Evolutionary conservation across 2,888 invertebrate species (phyloP).

Genomic region (Meiosimyza decipiens): DNA sequence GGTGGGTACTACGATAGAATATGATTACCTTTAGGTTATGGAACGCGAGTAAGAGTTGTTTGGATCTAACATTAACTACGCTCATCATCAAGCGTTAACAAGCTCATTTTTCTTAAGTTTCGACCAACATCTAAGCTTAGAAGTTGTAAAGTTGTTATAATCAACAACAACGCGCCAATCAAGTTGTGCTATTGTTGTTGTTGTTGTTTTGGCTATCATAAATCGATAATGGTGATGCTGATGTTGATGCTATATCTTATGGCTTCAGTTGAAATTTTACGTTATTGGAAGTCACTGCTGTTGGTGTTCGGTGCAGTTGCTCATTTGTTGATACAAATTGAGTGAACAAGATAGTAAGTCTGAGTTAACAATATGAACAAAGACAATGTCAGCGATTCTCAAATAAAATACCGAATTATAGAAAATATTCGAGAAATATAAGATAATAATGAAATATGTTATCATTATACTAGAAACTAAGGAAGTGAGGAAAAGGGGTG

Average conservation of each 20-base stretch:
- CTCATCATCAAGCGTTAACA: constrained; percentile 62
- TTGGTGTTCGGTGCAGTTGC: background rate
- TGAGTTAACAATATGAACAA: background rate
- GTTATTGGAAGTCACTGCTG: background rate
- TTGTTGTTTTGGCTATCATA: constrained; percentile 41
- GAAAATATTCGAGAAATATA: no score
- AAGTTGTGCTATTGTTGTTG: constrained; percentile 39
- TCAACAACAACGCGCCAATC: constrained; percentile 41
- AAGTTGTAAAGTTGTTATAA: constrained; percentile 47
- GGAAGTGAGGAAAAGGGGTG: no score
- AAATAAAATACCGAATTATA: background rate
- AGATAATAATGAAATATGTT: no score
- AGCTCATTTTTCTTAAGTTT: constrained; percentile 60
- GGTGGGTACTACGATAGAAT: background rate
- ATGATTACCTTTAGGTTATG: background rate
- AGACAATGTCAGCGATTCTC: background rate
- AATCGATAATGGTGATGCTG: constrained; percentile 43
- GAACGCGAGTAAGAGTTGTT: constrained; percentile 4
- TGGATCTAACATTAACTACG: constrained; percentile 57
- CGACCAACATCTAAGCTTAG: constrained; percentile 28
- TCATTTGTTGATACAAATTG: constrained; percentile 19
- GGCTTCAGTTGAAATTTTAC: background rate
- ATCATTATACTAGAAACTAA: no score
- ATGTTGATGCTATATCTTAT: constrained; percentile 1
- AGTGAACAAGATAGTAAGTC: background rate